These are phyloP conservation scores for Arctocebus calabarensis DNA, from an alignment of 2,797 vertebrate species.

Conservation along the genomic window DNA sequence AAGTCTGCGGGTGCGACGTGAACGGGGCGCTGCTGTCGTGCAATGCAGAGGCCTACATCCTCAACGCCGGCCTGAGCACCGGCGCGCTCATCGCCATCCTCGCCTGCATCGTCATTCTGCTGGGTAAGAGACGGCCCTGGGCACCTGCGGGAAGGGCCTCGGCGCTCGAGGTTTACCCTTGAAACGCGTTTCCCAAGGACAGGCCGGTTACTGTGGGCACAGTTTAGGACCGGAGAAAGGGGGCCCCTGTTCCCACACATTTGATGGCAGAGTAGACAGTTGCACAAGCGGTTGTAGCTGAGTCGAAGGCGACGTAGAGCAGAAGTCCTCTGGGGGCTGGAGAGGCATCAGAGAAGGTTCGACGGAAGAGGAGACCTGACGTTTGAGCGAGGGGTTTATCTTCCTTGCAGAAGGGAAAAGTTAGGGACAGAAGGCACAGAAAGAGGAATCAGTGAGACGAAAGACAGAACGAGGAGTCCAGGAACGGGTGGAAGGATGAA, in stretches of 20 bases:
- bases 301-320: rapidly evolving
- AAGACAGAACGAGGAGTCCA: background rate
- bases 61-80: constrained; percentile 96
- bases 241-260: rapidly evolving
- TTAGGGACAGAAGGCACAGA: background rate
- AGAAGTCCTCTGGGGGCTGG: background rate
- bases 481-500: background rate
- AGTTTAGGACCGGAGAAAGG: too few species aligned
- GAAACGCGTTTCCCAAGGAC: background rate
- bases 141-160: background rate
- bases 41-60: constrained; percentile 93
- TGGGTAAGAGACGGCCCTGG: constrained; percentile 88
- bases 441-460: background rate
- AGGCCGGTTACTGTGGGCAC: background rate
- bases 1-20: constrained; percentile 95
- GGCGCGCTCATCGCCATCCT: constrained; percentile 97
- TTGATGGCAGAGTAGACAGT: rapidly evolving
- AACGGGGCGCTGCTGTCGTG: constrained; percentile 93
- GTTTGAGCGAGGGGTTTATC: background rate
- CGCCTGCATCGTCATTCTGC: constrained; percentile 96
- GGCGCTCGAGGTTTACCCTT: rapidly evolving
- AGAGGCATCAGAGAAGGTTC: background rate
- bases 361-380: background rate
- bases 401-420: background rate
- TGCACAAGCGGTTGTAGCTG: background rate